Percentiles rank a stretch among this genome's conserved stretches.
Conservation (phyloP, 2,113 vertebrate species). For the Trichechus manatus region DNA sequence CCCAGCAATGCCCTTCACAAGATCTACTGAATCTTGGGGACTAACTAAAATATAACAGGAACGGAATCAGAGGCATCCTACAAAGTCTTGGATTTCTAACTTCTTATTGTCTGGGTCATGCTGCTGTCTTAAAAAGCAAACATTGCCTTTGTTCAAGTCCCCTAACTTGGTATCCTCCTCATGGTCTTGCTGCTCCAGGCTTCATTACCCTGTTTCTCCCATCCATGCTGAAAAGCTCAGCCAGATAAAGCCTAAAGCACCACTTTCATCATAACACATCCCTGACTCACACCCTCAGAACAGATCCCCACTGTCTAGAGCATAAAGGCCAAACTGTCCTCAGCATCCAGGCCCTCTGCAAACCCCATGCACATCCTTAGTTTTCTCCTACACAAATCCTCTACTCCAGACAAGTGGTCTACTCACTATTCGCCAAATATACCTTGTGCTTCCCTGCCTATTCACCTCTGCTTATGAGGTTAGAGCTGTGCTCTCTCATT, state of each 20-base stretch:
- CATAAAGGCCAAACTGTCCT: neutral
- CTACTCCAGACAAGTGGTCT: neutral
- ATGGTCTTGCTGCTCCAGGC: neutral
- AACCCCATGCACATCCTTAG: neutral
- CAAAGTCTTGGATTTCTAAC: slow-evolving; percentile 1
- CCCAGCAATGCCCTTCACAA: neutral
- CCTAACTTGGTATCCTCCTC: neutral
- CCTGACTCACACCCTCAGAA: slow-evolving; percentile 40
- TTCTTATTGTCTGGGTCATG: neutral
- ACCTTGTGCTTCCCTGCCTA: neutral
- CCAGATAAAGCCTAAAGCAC: slow-evolving; percentile 43
- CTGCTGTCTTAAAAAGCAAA: slow-evolving; percentile 51
- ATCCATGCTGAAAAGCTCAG: slow-evolving; percentile 13
- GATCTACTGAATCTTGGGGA: neutral
- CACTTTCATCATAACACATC: neutral
- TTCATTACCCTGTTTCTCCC: neutral
- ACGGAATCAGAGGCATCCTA: neutral
- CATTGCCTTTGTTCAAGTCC: neutral
- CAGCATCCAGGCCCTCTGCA: neutral
- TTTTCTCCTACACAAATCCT: neutral
- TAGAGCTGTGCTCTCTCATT: neutral
- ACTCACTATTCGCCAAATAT: neutral
- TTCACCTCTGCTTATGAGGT: neutral
- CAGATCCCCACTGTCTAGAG: neutral
- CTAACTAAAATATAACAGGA: neutral